Percentiles rank a stretch among this genome's conserved stretches.
Evolutionary conservation across 2,888 invertebrate species (phyloP).

Genomic region (Coenonympha arcania): DNA sequence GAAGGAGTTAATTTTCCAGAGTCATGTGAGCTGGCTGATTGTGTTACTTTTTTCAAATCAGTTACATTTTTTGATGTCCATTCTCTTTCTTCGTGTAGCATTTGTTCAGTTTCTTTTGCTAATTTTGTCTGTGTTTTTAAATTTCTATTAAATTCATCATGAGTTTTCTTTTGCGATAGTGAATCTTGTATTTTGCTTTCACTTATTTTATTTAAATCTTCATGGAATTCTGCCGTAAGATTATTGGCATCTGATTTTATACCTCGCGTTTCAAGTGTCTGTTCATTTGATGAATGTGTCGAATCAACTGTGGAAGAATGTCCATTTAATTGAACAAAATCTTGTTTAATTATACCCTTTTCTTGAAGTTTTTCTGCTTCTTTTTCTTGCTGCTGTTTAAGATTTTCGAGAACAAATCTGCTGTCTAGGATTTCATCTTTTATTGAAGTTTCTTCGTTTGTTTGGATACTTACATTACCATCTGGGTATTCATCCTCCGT

Average conservation of each 20-base stretch:
- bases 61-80: conserved; percentile 29
- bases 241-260: not conserved
- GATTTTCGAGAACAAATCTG: conserved; percentile 11
- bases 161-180: conserved; percentile 20
- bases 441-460: conserved; percentile 34
- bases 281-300: not conserved
- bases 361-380: conserved; percentile 17
- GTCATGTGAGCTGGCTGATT: conserved; percentile 7
- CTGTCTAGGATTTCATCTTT: conserved; percentile 27
- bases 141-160: conserved; percentile 25
- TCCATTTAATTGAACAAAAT: conserved; percentile 17
- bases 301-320: conserved; percentile 9
- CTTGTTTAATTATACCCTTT: conserved; percentile 34
- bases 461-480: conserved; percentile 35
- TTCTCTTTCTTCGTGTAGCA: conserved; percentile 36
- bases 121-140: conserved; percentile 29
- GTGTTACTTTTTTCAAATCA: conserved; percentile 25
- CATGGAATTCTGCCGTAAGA: not conserved
- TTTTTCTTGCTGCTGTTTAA: conserved; percentile 4
- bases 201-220: not conserved
- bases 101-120: conserved; percentile 37
- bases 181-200: not conserved
- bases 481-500: conserved; percentile 39
- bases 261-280: not conserved
- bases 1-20: not conserved